Base-by-base conservation (phyloP, 2,888 invertebrate genomes). In the Elysia crispata region DNA sequence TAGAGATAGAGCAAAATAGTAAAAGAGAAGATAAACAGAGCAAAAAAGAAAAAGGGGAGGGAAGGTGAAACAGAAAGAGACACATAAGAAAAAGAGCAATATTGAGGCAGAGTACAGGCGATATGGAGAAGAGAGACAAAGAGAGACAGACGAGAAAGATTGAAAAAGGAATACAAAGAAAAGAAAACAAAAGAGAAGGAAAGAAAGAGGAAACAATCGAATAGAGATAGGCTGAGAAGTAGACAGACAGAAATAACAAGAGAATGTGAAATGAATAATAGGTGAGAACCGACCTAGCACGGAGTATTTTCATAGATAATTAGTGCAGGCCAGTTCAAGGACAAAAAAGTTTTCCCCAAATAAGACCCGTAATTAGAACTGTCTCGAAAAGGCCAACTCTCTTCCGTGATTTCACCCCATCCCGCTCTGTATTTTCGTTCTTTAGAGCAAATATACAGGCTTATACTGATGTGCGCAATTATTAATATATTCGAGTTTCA, bases 181-280 rank as follows among this genome's bases (percentile, higher is more conserved):
- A 73, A 25, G 30, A 15, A 73, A 50, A 73, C 23, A 41, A 25
- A 74, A 31, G 30, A 60, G 31, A 31, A 31, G 31, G 30, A 25
- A n/a, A 60, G 31, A 30, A 60, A 20, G 74, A 60, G 23, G 73
- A 57, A 6, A 57, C 23, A 57, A 57, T 28, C n/a, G 30, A 33
- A 57, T 20, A 57, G 41, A 41, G 41, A 41, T 41, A 41, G 5
- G 3, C 11, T 41, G 3, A 6, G 41, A 41, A 30, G 25, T n/a
- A 74, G 74, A 57, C 23, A 41, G 49, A 57, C 28, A 74, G 49
- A 41, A 18, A 74, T 20, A 25, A 31, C 18, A n/a, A 28, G 28
- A 74, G 28, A 74, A 30, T 57, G 54, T 28, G 25, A 57, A 30
- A 57, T 25, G 57, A 30, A 28, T 18, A 74, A n/a, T n/a, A n/a